Evolutionary conservation across 2,797 vertebrate genomes (phyloP), one percentile per base, ranked within the genome.

Genomic region (Poeciliopsis turneri): DNA sequence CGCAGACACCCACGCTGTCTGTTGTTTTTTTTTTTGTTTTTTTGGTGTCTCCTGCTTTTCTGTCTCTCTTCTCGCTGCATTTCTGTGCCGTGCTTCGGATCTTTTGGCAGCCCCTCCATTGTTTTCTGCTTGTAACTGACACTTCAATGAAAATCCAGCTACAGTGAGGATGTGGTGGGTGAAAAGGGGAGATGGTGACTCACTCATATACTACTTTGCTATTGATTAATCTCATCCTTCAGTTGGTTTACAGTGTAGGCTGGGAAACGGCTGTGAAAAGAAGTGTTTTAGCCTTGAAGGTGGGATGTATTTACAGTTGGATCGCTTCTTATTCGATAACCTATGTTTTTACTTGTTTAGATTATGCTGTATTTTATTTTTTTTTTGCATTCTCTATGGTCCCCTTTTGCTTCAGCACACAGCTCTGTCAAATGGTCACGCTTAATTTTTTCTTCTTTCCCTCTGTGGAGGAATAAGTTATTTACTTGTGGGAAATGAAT

Each of bases 401-500:
- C 78, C 68, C 16, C 47, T 82, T 46, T 49, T 51, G 41, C 59
- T 10, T 79, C 71, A 64, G 51, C 20, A 64, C 75, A 82, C 76
- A 74, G 53, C 8, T 20, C 75, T 57, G 23, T 80, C 78, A 76
- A 76, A 80, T 78, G 81, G 87, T 89, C 80, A 81, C 68, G 86
- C 85, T 86, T 77, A 4, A 41, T 41, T 80, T 77, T 69, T 71
- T 82, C 88, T 77, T 75, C 5, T 20, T 77, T 90, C 71, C 68
- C 77, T 80, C 86, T 83, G 85, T 71, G 75, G 61, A 89, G 66
- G 84, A 91, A 92, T 89, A 0, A 88, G 78, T 91, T 91, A 87
- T 92, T 92, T 91, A 89, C 89, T 86, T 75, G 53, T 66, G 88
- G 86, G 80, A 92, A 91, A 93, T 90, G 36, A 83, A 92, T 89